These are phyloP conservation scores for Sebastes itinus DNA, from an alignment of 2,797 vertebrate genomes.

Conservation along the genomic window DNA sequence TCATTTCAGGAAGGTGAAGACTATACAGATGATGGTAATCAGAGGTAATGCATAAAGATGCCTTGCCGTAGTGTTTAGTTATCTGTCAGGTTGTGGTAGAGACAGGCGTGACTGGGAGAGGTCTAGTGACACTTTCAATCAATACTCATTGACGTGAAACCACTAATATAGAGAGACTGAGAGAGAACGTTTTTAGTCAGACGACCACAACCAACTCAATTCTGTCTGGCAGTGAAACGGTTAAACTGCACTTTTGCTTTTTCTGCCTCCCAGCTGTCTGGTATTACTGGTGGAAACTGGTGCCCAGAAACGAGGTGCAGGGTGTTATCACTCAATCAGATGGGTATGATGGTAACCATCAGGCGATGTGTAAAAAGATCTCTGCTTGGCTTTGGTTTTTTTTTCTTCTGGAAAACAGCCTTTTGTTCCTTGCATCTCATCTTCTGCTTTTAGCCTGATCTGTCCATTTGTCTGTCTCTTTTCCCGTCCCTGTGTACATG, in stretches of 20 bases:
- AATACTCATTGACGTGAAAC: conserved; percentile 62
- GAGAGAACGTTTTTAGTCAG: conserved; percentile 75
- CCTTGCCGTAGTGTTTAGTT: background rate
- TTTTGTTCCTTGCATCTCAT: conserved; percentile 13
- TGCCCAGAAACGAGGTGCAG: conserved; percentile 71
- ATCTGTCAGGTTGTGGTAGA: conserved; percentile 54
- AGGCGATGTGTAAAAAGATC: conserved; percentile 26
- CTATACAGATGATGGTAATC: background rate
- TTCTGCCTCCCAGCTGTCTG: conserved; percentile 68
- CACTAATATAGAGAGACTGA: conserved; percentile 68
- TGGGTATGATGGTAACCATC: conserved; percentile 40
- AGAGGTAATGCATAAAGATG: background rate
- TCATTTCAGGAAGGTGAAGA: background rate
- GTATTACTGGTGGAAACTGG: conserved; percentile 58
- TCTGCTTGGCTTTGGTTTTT: background rate
- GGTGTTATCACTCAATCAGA: conserved; percentile 58
- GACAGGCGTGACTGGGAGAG: conserved; percentile 75
- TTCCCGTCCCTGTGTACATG: background rate
- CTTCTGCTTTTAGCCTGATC: conserved; percentile 1
- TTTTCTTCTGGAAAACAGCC: background rate
- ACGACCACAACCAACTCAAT: conserved; percentile 79
- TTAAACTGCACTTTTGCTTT: conserved; percentile 82
- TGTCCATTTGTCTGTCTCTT: background rate
- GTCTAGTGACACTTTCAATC: conserved; percentile 61
- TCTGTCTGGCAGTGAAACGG: conserved; percentile 81